phyloP scores from a whole-genome alignment of 2,888 invertebrate species.

The Lochmaea crataegi region DNA sequence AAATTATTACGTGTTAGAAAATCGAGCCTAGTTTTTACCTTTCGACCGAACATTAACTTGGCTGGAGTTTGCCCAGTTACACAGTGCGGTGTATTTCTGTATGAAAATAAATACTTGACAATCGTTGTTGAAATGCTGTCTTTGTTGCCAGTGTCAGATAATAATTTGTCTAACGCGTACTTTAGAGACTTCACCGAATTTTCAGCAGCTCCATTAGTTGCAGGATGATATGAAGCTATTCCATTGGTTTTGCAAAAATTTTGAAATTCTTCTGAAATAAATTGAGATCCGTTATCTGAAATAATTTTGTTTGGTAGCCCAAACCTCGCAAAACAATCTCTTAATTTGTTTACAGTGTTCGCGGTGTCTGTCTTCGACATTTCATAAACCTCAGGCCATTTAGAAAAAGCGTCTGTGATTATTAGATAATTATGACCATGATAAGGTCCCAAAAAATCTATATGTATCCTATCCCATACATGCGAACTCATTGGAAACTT shows the following conservation, averaged over 20 bases:
- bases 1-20: no score
- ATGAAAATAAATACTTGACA: constrained; percentile 22
- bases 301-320: constrained; percentile 49
- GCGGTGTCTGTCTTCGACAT: constrained; percentile 36
- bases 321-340: constrained; percentile 49
- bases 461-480: constrained; percentile 61
- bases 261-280: constrained; percentile 47
- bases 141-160: constrained; percentile 7
- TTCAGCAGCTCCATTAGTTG: constrained; percentile 36
- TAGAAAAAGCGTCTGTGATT: constrained; percentile 61
- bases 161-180: constrained; percentile 26
- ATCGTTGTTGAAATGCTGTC: neutral
- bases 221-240: constrained; percentile 42
- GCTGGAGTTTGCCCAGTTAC: constrained; percentile 31
- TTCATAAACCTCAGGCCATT: constrained; percentile 61
- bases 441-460: constrained; percentile 61
- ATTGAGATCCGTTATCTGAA: constrained; percentile 49
- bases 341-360: constrained; percentile 36
- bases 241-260: constrained; percentile 46
- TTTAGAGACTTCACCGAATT: constrained; percentile 43
- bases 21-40: no score
- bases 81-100: constrained; percentile 34
- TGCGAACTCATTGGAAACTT: constrained; percentile 49
- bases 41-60: constrained; percentile 35
- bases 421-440: constrained; percentile 45